A percentile compares a stretch with the other conserved stretches of the same genome.
Conservation (phyloP, 2,888 invertebrate genomes). For the Rhodophaea formosa region DNA sequence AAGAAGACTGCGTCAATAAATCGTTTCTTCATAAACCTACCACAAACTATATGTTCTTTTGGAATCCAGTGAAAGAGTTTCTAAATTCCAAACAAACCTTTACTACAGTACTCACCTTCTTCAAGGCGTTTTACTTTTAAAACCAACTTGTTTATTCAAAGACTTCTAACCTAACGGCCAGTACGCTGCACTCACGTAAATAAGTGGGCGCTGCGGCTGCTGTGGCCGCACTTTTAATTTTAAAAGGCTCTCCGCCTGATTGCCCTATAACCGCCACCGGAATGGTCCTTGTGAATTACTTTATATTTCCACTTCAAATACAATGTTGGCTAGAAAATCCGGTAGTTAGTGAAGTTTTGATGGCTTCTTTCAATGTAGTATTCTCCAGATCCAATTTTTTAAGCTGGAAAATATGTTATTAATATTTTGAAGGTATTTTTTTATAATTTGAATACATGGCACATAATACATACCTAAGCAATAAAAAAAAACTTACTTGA, state of each 20-base stretch:
- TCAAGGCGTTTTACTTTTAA: background rate
- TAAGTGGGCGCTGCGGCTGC: slow-evolving; percentile 20
- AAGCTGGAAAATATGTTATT: no score
- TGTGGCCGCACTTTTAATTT: slow-evolving; percentile 22
- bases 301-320: slow-evolving; percentile 5
- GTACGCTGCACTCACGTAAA: background rate
- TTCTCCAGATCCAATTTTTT: background rate
- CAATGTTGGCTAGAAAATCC: slow-evolving; percentile 1
- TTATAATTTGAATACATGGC: no score
- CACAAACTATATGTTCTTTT: no score
- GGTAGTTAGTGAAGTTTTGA: background rate
- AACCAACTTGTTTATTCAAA: slow-evolving; percentile 12
- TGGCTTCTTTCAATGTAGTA: background rate
- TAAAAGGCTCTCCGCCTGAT: slow-evolving; percentile 24
- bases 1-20: no score
- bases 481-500: no score
- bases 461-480: no score
- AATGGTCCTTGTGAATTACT: slow-evolving; percentile 5
- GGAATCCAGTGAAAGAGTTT: no score
- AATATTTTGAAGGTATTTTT: no score
- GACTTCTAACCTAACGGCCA: slow-evolving; percentile 1
- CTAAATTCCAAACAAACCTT: no score
- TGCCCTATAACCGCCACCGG: slow-evolving; percentile 16
- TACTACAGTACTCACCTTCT: background rate
- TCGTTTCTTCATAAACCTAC: no score